These are phyloP conservation scores for Daphoenositta chrysoptera DNA, from an alignment of 2,113 vertebrate genomes.

Conservation along the genomic window DNA sequence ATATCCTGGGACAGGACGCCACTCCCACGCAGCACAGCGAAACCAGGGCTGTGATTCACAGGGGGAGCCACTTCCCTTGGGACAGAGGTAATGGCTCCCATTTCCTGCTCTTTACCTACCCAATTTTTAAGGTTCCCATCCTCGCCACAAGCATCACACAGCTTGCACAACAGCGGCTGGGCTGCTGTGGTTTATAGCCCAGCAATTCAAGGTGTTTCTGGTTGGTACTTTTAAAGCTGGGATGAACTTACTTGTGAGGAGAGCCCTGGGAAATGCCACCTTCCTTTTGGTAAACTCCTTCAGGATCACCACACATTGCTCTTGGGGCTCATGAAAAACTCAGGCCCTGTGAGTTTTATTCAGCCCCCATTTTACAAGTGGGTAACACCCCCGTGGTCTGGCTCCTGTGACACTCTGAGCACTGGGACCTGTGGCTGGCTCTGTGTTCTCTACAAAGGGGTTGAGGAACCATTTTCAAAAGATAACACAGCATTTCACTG, in stretches of 20 bases:
- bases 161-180: neutral
- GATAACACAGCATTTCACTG: neutral
- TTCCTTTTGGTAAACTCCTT: neutral
- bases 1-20: neutral
- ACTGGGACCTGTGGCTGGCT: neutral
- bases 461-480: neutral
- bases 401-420: neutral
- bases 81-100: constrained; percentile 47
- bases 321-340: neutral
- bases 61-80: constrained; percentile 59
- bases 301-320: neutral
- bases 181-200: neutral
- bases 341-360: neutral
- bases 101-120: constrained; percentile 53
- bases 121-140: constrained; percentile 32
- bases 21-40: neutral
- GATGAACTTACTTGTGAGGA: neutral
- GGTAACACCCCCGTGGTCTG: neutral
- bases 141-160: constrained; percentile 26
- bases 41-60: constrained; percentile 48
- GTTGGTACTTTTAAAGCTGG: neutral
- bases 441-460: neutral
- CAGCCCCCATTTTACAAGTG: neutral
- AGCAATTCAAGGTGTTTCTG: neutral
- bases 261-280: neutral